phyloP scores from a whole-genome alignment of 2,113 vertebrate genomes.

The Salvelinus sp. region DNA sequence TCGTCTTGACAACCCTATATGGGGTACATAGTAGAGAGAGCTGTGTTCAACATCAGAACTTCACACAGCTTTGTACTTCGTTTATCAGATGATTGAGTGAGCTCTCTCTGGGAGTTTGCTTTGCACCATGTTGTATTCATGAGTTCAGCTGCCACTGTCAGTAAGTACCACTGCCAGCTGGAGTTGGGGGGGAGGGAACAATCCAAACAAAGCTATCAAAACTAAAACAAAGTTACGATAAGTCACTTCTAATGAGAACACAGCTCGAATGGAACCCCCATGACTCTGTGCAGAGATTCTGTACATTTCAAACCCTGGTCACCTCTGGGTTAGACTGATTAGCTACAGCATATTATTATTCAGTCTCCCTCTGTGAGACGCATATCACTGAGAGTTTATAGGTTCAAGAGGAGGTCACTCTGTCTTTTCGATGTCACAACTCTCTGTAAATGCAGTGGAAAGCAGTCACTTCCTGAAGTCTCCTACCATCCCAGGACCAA shows the following conservation, averaged over 20 bases:
- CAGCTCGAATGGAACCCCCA: background rate
- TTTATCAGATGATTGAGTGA: conserved; percentile 3
- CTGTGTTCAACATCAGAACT: background rate
- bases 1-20: background rate
- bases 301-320: background rate
- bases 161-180: background rate
- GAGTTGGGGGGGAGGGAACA: background rate
- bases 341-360: conserved; percentile 16
- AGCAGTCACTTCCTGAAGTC: background rate
- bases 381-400: background rate
- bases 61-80: background rate
- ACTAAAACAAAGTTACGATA: background rate
- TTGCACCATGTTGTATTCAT: background rate
- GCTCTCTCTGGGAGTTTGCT: background rate
- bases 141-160: conserved; percentile 4
- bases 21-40: background rate
- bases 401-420: conserved; percentile 12
- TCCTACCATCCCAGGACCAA: background rate
- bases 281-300: background rate
- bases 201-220: background rate
- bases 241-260: background rate
- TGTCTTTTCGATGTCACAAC: background rate
- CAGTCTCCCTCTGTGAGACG: background rate
- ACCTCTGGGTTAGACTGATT: conserved; percentile 3
- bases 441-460: background rate